phyloP scores from a whole-genome alignment of 2,888 invertebrate species.

The Phlogophora meticulosa region DNA sequence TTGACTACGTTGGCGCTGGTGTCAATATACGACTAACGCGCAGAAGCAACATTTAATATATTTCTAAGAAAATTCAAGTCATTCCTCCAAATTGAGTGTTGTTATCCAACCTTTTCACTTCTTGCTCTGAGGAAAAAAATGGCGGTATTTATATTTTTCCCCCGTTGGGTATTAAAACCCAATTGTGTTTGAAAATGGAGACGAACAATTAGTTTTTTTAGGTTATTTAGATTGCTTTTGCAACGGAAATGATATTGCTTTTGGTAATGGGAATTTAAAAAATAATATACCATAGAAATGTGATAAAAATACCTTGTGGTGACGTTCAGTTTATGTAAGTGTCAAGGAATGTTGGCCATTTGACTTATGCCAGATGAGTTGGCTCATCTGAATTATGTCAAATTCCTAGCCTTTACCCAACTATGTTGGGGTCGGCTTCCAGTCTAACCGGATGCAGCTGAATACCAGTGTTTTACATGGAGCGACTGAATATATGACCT shows the following conservation, averaged over 20 bases:
- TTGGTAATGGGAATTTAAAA: not conserved
- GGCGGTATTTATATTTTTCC: constrained; percentile 44
- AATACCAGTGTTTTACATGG: too few species aligned
- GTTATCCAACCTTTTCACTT: constrained; percentile 44
- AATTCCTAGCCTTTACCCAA: too few species aligned
- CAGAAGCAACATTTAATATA: constrained; percentile 40
- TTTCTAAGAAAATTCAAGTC: constrained; percentile 53
- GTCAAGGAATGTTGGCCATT: too few species aligned
- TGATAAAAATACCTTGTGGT: not conserved
- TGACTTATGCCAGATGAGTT: too few species aligned
- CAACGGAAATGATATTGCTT: not conserved
- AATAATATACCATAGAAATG: not conserved
- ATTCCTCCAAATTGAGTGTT: constrained; percentile 55
- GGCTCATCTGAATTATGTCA: too few species aligned
- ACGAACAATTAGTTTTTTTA: constrained; percentile 22
- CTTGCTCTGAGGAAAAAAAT: constrained; percentile 26
- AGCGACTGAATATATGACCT: too few species aligned
- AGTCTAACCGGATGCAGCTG: too few species aligned
- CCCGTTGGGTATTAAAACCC: constrained; percentile 16
- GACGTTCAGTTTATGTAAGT: too few species aligned
- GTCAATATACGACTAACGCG: constrained; percentile 24
- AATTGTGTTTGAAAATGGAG: constrained; percentile 45
- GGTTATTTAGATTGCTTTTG: constrained; percentile 10
- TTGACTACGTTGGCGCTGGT: constrained; percentile 35
- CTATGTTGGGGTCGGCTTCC: too few species aligned